Percentiles rank a stretch among this genome's conserved stretches.
phyloP scores from a whole-genome alignment of 2,888 invertebrate genomes.

The Sceliomorpha sp. region DNA sequence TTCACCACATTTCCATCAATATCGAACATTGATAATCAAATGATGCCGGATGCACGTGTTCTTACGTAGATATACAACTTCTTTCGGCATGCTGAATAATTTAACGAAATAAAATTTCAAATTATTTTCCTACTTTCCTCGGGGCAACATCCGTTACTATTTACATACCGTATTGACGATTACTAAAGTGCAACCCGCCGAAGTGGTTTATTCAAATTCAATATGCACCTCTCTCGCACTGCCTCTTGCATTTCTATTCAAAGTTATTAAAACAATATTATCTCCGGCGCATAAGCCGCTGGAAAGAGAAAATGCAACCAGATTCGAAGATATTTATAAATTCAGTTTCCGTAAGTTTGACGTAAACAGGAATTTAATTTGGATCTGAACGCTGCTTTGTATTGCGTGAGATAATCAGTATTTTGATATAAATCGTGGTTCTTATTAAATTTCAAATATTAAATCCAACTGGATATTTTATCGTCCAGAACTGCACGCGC shows the following conservation, averaged over 20 bases:
- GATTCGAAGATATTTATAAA: constrained; percentile 1
- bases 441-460: constrained; percentile 5
- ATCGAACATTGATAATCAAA: too few relatives aligned
- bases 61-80: too few relatives aligned
- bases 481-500: background rate
- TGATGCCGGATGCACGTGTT: too few relatives aligned
- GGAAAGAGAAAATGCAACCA: constrained; percentile 4
- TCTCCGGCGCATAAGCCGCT: background rate
- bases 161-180: too few relatives aligned
- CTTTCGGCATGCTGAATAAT: too few relatives aligned
- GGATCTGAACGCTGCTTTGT: constrained; percentile 1
- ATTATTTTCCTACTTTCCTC: too few relatives aligned
- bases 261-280: background rate
- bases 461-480: constrained; percentile 1
- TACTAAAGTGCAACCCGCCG: too few relatives aligned
- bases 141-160: too few relatives aligned
- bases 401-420: background rate
- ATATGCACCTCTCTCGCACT: too few relatives aligned
- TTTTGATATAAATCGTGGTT: background rate
- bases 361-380: constrained; percentile 8
- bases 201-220: too few relatives aligned
- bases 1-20: too few relatives aligned
- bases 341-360: constrained; percentile 1
- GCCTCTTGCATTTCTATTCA: background rate
- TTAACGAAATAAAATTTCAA: too few relatives aligned